Base-by-base conservation (phyloP, 2,888 invertebrate genomes). In the Patella pellucida region DNA sequence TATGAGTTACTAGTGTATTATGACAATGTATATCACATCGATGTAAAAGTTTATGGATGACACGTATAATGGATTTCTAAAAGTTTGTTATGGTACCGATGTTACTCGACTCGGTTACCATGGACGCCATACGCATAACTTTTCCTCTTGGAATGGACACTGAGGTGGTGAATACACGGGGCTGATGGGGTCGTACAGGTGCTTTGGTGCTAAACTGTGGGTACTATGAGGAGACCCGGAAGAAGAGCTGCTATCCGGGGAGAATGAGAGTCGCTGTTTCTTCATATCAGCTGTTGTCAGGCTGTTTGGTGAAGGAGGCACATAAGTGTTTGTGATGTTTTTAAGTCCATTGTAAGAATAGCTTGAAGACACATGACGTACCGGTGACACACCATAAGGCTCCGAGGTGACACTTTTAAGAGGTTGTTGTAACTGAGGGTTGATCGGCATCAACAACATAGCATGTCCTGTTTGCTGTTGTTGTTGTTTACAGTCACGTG, bases 81-180 rank as follows among this genome's bases (percentile, higher is more conserved):
- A 41, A 0, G 7, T 41, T 9, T 41, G 7, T 41, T 41, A 41
- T 7, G 41, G 41, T 41, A 9, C 41, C 62, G 62, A 23, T 19
- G 19, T 62, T 12, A 62, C 23, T 15, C 50, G 68, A 62, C 23
- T 15, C 50, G 68, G 68, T 74, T 70, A 74, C 74, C 74, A 74
- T 2, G 74, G 74, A 52, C 74, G 74, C 74, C 74, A 74, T n/a
- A n/a, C n/a, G n/a, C n/a, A n/a, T 23, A 74, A 51, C 62, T 70
- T 74, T 23, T 74, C 74, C 23, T 74, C 74, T 27, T 70, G 52
- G 71, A 74, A 74, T 50, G 67, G 41, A 54, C 74, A 74, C 23
- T 51, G 71, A 9, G 74, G 71, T n/a, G 74, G 71, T 41, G 69
- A 69, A 69, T 69, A 31, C 19, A 62, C 62, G 19, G 62, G 62